Percentiles rank a stretch among this genome's conserved stretches.
These are phyloP conservation scores for Clostera curtula DNA, from an alignment of 2,888 invertebrate genomes.

Conservation along the genomic window DNA sequence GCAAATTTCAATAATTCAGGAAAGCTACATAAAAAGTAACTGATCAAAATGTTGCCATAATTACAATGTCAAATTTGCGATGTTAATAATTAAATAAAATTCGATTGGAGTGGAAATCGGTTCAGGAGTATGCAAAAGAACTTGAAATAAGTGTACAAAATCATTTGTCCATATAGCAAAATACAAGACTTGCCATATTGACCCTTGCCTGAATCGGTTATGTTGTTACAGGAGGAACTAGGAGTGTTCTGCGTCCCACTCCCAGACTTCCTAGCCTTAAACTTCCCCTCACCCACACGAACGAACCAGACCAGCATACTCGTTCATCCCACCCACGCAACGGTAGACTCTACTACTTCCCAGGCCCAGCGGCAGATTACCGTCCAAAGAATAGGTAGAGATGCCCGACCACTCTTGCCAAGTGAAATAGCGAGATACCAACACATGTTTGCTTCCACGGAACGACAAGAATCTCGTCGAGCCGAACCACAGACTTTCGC, in stretches of 20 bases:
- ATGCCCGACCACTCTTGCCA: slow-evolving; percentile 69
- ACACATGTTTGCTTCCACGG: slow-evolving; percentile 52
- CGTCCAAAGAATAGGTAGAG: slow-evolving; percentile 73
- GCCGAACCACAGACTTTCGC: too few relatives aligned
- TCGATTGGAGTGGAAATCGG: too few relatives aligned
- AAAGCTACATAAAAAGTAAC: too few relatives aligned
- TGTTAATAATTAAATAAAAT: too few relatives aligned
- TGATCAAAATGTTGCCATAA: too few relatives aligned
- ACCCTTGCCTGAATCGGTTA: too few relatives aligned
- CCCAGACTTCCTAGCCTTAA: slow-evolving; percentile 54
- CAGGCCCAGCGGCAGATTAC: slow-evolving; percentile 62
- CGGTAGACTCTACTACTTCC: slow-evolving; percentile 27
- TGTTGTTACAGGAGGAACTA: slow-evolving; percentile 51
- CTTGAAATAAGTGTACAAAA: too few relatives aligned
- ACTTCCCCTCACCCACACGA: slow-evolving; percentile 40
- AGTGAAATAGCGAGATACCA: slow-evolving; percentile 68
- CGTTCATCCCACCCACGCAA: slow-evolving; percentile 30
- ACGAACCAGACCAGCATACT: slow-evolving; percentile 31
- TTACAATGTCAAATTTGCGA: too few relatives aligned
- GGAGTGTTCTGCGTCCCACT: slow-evolving; percentile 62
- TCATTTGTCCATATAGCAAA: too few relatives aligned
- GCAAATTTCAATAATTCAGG: too few relatives aligned
- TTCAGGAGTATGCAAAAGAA: too few relatives aligned
- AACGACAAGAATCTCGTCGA: slow-evolving; percentile 26
- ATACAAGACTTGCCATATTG: too few relatives aligned